phyloP scores from a whole-genome alignment of 2,888 invertebrate genomes.

The Dinocampus coccinellae region DNA sequence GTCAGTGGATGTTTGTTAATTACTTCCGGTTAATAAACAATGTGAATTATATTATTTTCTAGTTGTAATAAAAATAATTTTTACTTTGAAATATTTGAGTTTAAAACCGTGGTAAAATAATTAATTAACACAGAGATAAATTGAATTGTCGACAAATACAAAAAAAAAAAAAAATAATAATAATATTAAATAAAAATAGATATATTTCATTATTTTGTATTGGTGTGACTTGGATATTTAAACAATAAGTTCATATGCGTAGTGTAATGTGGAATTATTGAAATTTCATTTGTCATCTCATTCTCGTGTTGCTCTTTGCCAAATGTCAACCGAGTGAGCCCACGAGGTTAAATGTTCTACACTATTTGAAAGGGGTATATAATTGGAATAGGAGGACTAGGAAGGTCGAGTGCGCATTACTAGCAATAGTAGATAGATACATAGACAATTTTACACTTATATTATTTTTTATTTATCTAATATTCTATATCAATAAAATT shows the following conservation, averaged over 20 bases:
- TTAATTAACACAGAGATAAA: background rate
- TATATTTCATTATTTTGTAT: background rate
- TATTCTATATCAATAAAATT: background rate
- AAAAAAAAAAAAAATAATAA: background rate
- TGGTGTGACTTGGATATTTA: background rate
- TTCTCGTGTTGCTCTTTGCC: background rate
- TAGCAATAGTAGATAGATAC: slow-evolving; percentile 32
- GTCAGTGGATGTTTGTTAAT: slow-evolving; percentile 21
- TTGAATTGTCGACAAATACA: background rate
- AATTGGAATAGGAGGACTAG: slow-evolving; percentile 57
- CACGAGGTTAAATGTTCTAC: slow-evolving; percentile 28
- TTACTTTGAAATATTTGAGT: background rate
- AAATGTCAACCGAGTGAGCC: slow-evolving; percentile 30
- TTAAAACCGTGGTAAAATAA: background rate
- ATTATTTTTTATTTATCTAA: background rate
- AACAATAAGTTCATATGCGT: background rate
- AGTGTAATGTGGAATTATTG: background rate
- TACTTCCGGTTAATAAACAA: slow-evolving; percentile 27
- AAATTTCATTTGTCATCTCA: slow-evolving; percentile 16
- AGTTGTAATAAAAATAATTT: background rate
- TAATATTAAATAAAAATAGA: background rate
- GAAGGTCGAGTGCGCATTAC: slow-evolving; percentile 25
- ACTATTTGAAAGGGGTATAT: slow-evolving; percentile 51
- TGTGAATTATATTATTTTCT: slow-evolving; percentile 17
- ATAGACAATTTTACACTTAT: background rate